A percentile compares a stretch with the other conserved stretches of the same genome.
Evolutionary conservation across 2,797 vertebrate species (phyloP).

Genomic region (Champsocephalus esox): DNA sequence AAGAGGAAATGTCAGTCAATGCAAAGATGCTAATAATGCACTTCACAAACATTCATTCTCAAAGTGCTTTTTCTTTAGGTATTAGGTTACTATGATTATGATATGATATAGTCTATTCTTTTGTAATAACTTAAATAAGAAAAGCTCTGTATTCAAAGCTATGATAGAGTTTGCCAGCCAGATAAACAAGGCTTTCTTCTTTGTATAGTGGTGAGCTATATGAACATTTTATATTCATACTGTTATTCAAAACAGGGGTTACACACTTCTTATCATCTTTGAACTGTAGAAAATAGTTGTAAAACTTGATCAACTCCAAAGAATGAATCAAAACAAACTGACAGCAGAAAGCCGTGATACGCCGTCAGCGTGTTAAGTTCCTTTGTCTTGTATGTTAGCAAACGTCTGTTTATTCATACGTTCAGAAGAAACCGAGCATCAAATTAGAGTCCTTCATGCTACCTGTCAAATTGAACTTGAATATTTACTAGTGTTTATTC

Average conservation of each 20-base stretch:
- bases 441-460: slow-evolving; percentile 23
- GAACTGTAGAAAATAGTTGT: not conserved
- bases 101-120: too few relatives aligned
- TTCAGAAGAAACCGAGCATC: slow-evolving; percentile 19
- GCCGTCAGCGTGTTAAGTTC: not conserved
- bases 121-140: too few relatives aligned
- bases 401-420: slow-evolving; percentile 35
- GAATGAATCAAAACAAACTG: slow-evolving; percentile 2
- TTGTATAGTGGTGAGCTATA: not conserved
- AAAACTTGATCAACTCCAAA: not conserved
- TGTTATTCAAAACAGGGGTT: not conserved
- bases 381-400: slow-evolving; percentile 6
- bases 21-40: not conserved
- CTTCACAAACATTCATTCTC: not conserved
- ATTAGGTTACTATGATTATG: too few relatives aligned
- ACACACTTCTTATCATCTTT: not conserved
- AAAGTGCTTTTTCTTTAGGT: not conserved
- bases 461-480: slow-evolving; percentile 36
- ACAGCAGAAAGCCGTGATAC: not conserved
- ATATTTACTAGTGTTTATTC: slow-evolving; percentile 32
- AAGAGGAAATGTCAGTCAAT: slow-evolving; percentile 18
- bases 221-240: not conserved
- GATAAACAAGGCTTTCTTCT: not conserved
- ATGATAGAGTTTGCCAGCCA: not conserved
- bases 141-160: not conserved